Percentiles rank a stretch among this genome's conserved stretches.
Evolutionary conservation across 2,113 vertebrate genomes (phyloP).

Genomic region (Sinocyclocheilus anophthalmus): DNA sequence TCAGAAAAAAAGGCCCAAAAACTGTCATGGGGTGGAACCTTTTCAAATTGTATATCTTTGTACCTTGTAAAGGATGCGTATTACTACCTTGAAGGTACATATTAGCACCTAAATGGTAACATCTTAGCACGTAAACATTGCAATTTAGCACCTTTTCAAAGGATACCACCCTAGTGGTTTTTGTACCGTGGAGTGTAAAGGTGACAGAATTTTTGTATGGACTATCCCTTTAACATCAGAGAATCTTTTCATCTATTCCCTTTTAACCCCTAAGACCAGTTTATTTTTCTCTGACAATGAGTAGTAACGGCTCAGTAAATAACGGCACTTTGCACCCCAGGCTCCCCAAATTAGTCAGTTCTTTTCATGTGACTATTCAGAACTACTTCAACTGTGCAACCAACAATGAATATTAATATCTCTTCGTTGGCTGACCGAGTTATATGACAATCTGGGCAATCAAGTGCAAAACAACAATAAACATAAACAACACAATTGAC

Average conservation of each 20-base stretch:
- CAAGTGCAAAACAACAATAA: constrained; percentile 35
- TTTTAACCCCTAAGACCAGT: not conserved
- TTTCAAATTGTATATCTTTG: not conserved
- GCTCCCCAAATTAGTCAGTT: not conserved
- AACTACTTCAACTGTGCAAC: constrained; percentile 28
- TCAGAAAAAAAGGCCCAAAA: not conserved
- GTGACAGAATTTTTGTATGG: not conserved
- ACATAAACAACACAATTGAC: constrained; percentile 38
- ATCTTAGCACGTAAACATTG: not conserved
- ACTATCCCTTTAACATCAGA: not conserved
- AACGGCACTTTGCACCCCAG: not conserved
- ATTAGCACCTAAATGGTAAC: not conserved
- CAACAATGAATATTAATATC: constrained; percentile 38
- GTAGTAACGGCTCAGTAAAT: not conserved
- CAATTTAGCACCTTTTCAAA: not conserved
- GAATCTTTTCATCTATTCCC: not conserved
- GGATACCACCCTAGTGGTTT: not conserved
- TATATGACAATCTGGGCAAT: constrained; percentile 21
- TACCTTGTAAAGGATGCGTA: not conserved
- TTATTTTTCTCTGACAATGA: not conserved
- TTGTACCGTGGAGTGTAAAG: not conserved
- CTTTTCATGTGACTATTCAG: constrained; percentile 15
- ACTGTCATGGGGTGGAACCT: not conserved
- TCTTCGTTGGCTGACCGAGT: constrained; percentile 2
- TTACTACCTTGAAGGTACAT: not conserved